These are phyloP conservation scores for Serinus canaria DNA, from an alignment of 2,113 vertebrate species.

Conservation along the genomic window DNA sequence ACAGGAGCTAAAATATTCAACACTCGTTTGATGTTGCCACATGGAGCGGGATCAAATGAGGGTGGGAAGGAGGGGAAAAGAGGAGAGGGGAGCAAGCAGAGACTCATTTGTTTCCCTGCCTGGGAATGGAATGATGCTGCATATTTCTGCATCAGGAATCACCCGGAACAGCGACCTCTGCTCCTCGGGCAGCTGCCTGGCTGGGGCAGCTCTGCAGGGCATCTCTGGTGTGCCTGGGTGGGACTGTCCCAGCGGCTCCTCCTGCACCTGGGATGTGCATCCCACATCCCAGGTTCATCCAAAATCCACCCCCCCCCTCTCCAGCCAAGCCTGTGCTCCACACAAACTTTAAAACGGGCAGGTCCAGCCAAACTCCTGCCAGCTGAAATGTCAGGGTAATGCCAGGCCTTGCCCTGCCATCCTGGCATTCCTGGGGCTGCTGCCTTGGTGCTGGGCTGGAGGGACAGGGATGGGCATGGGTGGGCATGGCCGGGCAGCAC, in stretches of 20 bases:
- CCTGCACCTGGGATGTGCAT: background rate
- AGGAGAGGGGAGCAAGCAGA: background rate
- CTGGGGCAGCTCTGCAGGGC: background rate
- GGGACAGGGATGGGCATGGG: background rate
- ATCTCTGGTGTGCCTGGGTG: accelerated
- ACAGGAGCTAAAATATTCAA: constrained; percentile 10
- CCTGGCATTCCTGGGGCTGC: background rate
- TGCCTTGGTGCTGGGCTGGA: background rate
- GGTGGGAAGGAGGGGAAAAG: background rate
- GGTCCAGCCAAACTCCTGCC: background rate
- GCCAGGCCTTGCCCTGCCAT: background rate
- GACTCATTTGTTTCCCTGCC: background rate
- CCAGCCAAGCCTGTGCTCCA: accelerated
- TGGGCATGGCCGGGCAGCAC: background rate
- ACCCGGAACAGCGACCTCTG: background rate
- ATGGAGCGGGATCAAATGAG: background rate
- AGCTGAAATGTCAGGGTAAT: background rate
- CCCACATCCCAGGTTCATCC: accelerated
- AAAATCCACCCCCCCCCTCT: accelerated
- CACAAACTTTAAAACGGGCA: background rate
- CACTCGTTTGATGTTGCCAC: background rate
- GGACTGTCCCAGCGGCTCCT: background rate
- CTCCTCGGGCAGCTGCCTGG: background rate
- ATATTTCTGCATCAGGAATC: background rate
- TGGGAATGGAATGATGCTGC: background rate